Base-by-base conservation (phyloP, 2,113 vertebrate species). In the Macquaria ambigua region DNA sequence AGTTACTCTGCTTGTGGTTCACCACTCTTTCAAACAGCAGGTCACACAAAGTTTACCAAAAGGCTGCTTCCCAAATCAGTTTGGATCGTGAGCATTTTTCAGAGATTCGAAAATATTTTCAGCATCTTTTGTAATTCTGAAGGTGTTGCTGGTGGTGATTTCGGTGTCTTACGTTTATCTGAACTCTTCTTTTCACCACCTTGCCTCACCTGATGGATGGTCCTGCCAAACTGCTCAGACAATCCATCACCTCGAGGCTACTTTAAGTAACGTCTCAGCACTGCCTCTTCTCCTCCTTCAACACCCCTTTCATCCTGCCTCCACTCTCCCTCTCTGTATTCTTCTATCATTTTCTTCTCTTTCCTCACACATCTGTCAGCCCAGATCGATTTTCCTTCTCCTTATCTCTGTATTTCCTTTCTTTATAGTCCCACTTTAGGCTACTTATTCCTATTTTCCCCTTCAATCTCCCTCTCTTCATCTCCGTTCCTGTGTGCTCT, bases 221-320 rank as follows among this genome's bases (percentile, higher is more conserved):
- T 67, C 34, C 70, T 79, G 83, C 68, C 50, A 84, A 72, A 63
- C 76, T 41, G 72, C 77, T 72, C 67, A n/a, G 62, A 77, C 69
- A 23, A 88, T 92, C 88, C 87, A 92, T 92, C 87, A 89, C 79
- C 61, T 78, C 7, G 23, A 84, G 81, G 81, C 85, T 70, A 74
- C 78, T 85, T 82, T 74, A 76, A 86, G 80, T 77, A 87, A 69
- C 9, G 5, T 79, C 70, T 78, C 55, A 8, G 61, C 58, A 20
- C 77, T 53, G 78, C 85, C 80, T 84, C 84, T 43, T 67, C 80
- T 84, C 85, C 77, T 86, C 76, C 86, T 78, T 58, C 74, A 34
- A 67, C 82, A 87, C 76, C 58, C 61, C 58, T 55, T 78, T 79
- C 74, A 73, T 85, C 39, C 71, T 53, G 46, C 81, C 79, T 74